Conservation (phyloP, 2,797 vertebrate genomes). For the Rhinogobio ventralis region DNA sequence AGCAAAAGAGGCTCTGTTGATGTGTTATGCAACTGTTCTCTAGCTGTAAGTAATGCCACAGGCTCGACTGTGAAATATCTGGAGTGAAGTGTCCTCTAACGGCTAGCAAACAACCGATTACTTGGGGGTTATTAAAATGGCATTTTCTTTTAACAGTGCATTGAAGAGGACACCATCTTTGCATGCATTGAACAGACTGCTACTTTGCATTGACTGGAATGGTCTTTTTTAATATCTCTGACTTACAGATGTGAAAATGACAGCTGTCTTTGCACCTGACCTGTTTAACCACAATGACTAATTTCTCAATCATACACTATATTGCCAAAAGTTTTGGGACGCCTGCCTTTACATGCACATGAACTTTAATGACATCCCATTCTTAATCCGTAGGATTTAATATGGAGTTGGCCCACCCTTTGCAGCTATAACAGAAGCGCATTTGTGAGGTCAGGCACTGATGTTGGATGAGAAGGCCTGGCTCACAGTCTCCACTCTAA, state of each 20-base stretch:
- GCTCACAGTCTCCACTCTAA: too few species aligned
- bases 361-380: too few species aligned
- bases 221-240: neutral
- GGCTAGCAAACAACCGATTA: conserved; percentile 5
- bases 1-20: conserved; percentile 32
- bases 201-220: neutral
- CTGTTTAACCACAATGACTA: neutral
- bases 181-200: neutral
- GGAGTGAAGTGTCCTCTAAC: conserved; percentile 1
- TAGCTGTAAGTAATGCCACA: conserved; percentile 32
- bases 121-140: conserved; percentile 6
- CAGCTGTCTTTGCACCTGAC: neutral
- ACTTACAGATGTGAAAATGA: neutral
- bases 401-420: too few species aligned
- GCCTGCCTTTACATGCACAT: too few species aligned
- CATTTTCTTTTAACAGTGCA: neutral
- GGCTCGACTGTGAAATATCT: conserved; percentile 46
- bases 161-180: conserved; percentile 17
- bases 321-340: too few species aligned
- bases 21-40: conserved; percentile 44
- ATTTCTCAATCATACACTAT: neutral
- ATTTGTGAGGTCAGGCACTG: too few species aligned
- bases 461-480: too few species aligned
- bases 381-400: too few species aligned
- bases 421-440: too few species aligned